Percentiles rank a stretch among this genome's conserved stretches.
These are phyloP conservation scores for Acleris laterana DNA, from an alignment of 2,888 invertebrate genomes.

Conservation along the genomic window DNA sequence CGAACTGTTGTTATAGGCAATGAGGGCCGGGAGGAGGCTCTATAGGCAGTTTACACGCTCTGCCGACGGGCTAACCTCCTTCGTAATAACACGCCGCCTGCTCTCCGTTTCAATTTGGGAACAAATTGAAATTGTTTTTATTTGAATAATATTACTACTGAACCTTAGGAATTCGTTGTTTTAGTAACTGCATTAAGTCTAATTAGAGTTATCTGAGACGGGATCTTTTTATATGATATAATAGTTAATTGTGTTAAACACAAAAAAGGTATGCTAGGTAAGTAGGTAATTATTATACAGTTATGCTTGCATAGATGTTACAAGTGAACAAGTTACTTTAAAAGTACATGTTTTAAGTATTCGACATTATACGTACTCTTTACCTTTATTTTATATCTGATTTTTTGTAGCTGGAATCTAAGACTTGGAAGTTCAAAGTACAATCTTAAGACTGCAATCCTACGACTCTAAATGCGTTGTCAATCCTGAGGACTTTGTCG, in stretches of 20 bases:
- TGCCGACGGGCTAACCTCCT: slow-evolving; percentile 78
- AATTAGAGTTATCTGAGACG: too few relatives aligned
- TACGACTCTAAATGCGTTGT: too few relatives aligned
- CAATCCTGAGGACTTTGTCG: too few relatives aligned
- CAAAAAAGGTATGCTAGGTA: slow-evolving; percentile 4
- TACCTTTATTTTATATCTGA: too few relatives aligned
- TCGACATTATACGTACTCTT: too few relatives aligned
- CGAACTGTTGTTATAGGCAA: slow-evolving; percentile 80
- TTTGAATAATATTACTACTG: slow-evolving; percentile 80
- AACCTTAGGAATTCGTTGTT: too few relatives aligned
- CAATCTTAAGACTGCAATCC: too few relatives aligned
- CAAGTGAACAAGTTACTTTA: background rate
- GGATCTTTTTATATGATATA: too few relatives aligned
- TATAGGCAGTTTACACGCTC: slow-evolving; percentile 83
- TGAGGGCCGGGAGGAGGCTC: slow-evolving; percentile 78
- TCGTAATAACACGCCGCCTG: slow-evolving; percentile 81
- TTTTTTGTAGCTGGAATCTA: too few relatives aligned
- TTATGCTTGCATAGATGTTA: slow-evolving; percentile 1
- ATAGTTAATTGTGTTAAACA: slow-evolving; percentile 22
- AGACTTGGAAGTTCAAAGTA: too few relatives aligned
- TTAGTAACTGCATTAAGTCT: too few relatives aligned
- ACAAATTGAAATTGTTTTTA: slow-evolving; percentile 85
- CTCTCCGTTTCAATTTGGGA: slow-evolving; percentile 84
- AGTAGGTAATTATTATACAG: background rate
- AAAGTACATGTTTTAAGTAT: too few relatives aligned